Conservation (phyloP, 1,140 invertebrate genomes). For the Xylocopa sonorina region DNA sequence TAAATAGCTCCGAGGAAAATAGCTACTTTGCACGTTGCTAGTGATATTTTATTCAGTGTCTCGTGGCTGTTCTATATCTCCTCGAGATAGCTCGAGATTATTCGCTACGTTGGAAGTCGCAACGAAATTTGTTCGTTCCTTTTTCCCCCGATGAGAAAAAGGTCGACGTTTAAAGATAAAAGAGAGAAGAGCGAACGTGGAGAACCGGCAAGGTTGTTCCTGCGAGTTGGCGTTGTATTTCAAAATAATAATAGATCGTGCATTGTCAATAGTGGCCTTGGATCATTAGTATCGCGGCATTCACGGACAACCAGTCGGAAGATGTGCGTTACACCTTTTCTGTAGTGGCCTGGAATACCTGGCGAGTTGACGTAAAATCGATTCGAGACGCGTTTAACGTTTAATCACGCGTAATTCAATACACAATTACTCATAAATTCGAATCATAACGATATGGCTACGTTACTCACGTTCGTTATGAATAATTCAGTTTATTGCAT, state of each 20-base stretch:
- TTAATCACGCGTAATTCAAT: constrained; percentile 1
- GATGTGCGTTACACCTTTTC: constrained; percentile 31
- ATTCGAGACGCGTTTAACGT: constrained; percentile 14
- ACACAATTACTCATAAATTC: background rate
- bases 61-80: too few relatives aligned
- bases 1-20: too few relatives aligned
- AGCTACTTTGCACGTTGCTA: too few relatives aligned
- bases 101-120: too few relatives aligned
- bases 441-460: too few relatives aligned
- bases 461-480: too few relatives aligned
- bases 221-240: background rate
- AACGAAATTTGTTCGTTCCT: too few relatives aligned
- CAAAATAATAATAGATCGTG: constrained; percentile 43
- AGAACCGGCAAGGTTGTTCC: background rate
- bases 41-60: too few relatives aligned
- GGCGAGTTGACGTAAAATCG: constrained; percentile 33
- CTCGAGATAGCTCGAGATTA: too few relatives aligned
- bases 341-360: constrained; percentile 1
- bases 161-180: background rate
- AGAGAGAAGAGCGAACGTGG: too few relatives aligned
- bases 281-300: constrained; percentile 34
- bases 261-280: constrained; percentile 49
- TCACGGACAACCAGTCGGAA: constrained; percentile 36
- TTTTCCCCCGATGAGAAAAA: too few relatives aligned
- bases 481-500: too few relatives aligned